Base-by-base conservation (phyloP, 2,888 invertebrate species). In the Papilio demoleus region DNA sequence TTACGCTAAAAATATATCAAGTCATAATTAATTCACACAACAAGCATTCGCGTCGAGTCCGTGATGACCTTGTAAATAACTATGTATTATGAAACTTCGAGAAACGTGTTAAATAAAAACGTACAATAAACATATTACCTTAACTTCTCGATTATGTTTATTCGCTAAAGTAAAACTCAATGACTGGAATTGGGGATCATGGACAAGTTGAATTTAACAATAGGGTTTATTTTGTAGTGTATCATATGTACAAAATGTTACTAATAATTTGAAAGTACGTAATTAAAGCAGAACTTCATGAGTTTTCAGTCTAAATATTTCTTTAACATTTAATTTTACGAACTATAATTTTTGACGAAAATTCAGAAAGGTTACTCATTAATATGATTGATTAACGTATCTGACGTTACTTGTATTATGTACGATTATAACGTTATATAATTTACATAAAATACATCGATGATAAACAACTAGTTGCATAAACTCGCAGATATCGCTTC, bases 91-190 rank as follows among this genome's bases (percentile, higher is more conserved):
- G 47, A 68, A 47, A 40, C 59, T 40, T 22, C 22, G 60, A 60
- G 45, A 24, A 50, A 68, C 50, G 38, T 60, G 64, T 50, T 60
- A 53, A 65, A 68, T 68, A 68, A 65, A 68, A 68, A 60, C 58
- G 47, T 38, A 50, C 38, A 63, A 40, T 27, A 47, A 68, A 50
- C 38, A 58, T 58, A 65, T 40, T 53, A 40, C 38, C 4, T 31
- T 58, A 64, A 40, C 50, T 65, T 24, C 47, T 17, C 36, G 4
- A 47, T 8, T 17, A 68, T 50, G 22, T 64, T 50, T 31, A 40
- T 31, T 47, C n/a, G 38, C 9, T 59, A 27, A 60, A 64, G 53
- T 68, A 68, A 31, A 31, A 53, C 11, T 19, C 50, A 66, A 31
- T 17, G 36, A 38, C 50, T 19, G n/a, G 38, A n/a, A 17, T 67